Base-by-base conservation (phyloP, 2,113 vertebrate genomes). In the Seriola rivoliana region DNA sequence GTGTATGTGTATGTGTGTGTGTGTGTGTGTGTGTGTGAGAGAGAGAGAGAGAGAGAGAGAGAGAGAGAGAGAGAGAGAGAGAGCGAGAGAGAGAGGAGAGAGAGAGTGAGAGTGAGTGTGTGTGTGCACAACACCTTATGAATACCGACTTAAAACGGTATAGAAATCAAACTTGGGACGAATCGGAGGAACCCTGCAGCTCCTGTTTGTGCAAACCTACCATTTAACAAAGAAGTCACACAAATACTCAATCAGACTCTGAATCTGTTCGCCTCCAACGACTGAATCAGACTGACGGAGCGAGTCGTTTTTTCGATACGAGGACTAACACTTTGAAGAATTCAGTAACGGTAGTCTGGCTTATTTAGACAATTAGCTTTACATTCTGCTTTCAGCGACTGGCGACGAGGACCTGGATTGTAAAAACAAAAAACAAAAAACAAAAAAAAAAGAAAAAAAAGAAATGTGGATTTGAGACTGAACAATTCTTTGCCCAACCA, bases 331-430 rank as follows among this genome's bases (percentile, higher is more conserved):
- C 89, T 86, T 85, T 81, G 75, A 81, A 71, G 84, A 88, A 55
- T 80, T 82, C 80, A 75, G 63, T 85, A 75, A 85, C 25, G 44
- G 60, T 92, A 90, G 91, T 90, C 73, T 70, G 88, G 86, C 80
- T 87, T 91, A 80, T 85, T 75, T 90, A 91, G 85, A 88, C 85
- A 40, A 46, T 78, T 92, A 89, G 90, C 91, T 92, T 91, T 91
- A 90, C 86, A 82, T 86, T 85, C 84, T 86, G 88, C 91, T 91
- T 82, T 83, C 81, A 86, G 81, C 52, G 19, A 78, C 70, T 44
- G 78, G 71, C 44, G n/a, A 85, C 25, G 81, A 90, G 75, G 84
- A 93, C 85, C 77, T 82, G 88, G 89, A 92, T 88, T 90, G 90
- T 89, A 86, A 71, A 84, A 81, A 79, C 38, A 86, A 71, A 84